These are phyloP conservation scores for Sinocyclocheilus anophthalmus DNA, from an alignment of 2,113 vertebrate species.

Conservation along the genomic window DNA sequence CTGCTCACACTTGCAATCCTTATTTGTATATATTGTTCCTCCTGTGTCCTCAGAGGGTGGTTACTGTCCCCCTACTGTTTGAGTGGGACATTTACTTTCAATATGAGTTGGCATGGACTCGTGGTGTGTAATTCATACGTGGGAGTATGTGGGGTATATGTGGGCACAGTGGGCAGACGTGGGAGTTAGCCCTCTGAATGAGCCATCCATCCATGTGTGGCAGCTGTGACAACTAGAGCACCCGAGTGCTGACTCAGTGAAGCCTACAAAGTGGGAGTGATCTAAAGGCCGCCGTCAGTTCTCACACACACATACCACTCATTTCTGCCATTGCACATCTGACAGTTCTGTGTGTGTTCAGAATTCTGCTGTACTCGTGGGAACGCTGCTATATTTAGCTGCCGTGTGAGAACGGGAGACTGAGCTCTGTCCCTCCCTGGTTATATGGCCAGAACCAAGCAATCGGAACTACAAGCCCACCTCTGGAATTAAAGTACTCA, in stretches of 20 bases:
- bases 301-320: constrained; percentile 39
- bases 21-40: background rate
- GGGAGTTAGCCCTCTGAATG: constrained; percentile 7
- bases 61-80: constrained; percentile 1
- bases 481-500: background rate
- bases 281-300: constrained; percentile 64
- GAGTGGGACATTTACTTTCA: constrained; percentile 22
- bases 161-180: constrained; percentile 12
- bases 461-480: background rate
- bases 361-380: constrained; percentile 51
- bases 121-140: background rate
- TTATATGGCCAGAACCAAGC: constrained; percentile 34
- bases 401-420: constrained; percentile 62
- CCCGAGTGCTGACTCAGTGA: constrained; percentile 71
- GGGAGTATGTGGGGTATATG: background rate
- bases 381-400: constrained; percentile 62
- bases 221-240: constrained; percentile 59
- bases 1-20: background rate
- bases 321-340: constrained; percentile 25
- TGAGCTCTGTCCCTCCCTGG: constrained; percentile 22
- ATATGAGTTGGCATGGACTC: background rate
- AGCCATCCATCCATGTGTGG: background rate
- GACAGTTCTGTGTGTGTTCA: constrained; percentile 38
- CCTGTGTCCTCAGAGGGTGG: background rate
- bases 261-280: constrained; percentile 50